Evolutionary conservation across 2,888 invertebrate genomes (phyloP).

Genomic region (Odontocerum albicorne): DNA sequence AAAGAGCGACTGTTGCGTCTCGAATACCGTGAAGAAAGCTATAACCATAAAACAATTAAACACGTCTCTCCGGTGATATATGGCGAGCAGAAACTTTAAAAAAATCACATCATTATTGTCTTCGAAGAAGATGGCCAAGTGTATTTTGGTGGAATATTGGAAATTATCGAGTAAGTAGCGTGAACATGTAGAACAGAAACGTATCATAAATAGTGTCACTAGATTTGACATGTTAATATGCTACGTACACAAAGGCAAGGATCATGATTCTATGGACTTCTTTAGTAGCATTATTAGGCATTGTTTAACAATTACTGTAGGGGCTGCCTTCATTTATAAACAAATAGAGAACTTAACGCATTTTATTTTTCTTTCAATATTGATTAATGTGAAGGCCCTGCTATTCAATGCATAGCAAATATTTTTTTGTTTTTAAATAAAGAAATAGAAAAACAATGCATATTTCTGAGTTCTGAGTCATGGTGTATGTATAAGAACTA

Average conservation of each 20-base stretch:
- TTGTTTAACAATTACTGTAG: slow-evolving; percentile 10
- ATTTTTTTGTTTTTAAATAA: too few species aligned
- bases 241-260: slow-evolving; percentile 3
- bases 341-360: too few species aligned
- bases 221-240: slow-evolving; percentile 15
- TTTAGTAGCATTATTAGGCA: slow-evolving; percentile 8
- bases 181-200: slow-evolving; percentile 8
- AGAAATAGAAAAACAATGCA: too few species aligned
- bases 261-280: slow-evolving; percentile 1
- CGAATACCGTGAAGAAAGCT: slow-evolving; percentile 14
- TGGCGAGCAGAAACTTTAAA: not conserved
- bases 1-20: slow-evolving; percentile 1
- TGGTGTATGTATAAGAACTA: too few species aligned
- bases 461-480: too few species aligned
- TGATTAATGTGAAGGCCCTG: too few species aligned
- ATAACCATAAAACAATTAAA: slow-evolving; percentile 16
- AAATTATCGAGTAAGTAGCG: slow-evolving; percentile 17
- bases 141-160: not conserved
- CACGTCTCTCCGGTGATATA: slow-evolving; percentile 3
- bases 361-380: too few species aligned
- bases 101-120: not conserved
- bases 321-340: too few species aligned
- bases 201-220: slow-evolving; percentile 12
- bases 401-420: too few species aligned
- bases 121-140: slow-evolving; percentile 6